These are phyloP conservation scores for Nixonia krombeini DNA, from an alignment of 1,140 invertebrate genomes.

Conservation along the genomic window DNA sequence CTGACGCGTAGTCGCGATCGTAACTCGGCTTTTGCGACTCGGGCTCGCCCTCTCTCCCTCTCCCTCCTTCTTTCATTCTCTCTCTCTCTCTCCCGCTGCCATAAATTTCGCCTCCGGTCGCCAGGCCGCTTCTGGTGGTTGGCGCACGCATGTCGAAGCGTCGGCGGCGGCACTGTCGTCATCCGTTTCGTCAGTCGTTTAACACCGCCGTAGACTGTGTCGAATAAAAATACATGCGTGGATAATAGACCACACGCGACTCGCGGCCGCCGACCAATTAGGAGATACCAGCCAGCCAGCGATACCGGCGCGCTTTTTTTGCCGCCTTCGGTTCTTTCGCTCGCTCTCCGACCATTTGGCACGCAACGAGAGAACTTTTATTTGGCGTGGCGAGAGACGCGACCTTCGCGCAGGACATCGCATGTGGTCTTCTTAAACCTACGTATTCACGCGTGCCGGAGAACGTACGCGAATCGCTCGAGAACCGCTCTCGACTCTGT, in stretches of 20 bases:
- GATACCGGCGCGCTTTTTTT: constrained; percentile 25
- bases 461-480: constrained; percentile 28
- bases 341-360: neutral
- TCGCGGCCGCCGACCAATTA: constrained; percentile 42
- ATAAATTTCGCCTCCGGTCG: constrained; percentile 37
- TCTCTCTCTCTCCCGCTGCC: no score
- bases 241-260: constrained; percentile 57
- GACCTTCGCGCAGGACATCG: constrained; percentile 46
- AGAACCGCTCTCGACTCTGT: constrained; percentile 36
- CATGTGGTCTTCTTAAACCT: constrained; percentile 45
- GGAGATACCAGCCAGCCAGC: constrained; percentile 32
- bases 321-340: constrained; percentile 9
- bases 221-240: constrained; percentile 64
- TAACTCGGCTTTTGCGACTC: constrained; percentile 21
- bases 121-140: constrained; percentile 6
- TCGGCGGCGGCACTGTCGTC: constrained; percentile 40
- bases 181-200: constrained; percentile 67
- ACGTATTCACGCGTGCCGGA: constrained; percentile 28
- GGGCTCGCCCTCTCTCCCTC: neutral
- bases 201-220: constrained; percentile 62
- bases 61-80: no score
- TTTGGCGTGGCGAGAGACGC: constrained; percentile 41
- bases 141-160: constrained; percentile 12
- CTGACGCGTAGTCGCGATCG: constrained; percentile 38
- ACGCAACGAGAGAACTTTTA: constrained; percentile 34